phyloP scores from a whole-genome alignment of 2,797 vertebrate genomes.

The Pachyuromys duprasi region DNA sequence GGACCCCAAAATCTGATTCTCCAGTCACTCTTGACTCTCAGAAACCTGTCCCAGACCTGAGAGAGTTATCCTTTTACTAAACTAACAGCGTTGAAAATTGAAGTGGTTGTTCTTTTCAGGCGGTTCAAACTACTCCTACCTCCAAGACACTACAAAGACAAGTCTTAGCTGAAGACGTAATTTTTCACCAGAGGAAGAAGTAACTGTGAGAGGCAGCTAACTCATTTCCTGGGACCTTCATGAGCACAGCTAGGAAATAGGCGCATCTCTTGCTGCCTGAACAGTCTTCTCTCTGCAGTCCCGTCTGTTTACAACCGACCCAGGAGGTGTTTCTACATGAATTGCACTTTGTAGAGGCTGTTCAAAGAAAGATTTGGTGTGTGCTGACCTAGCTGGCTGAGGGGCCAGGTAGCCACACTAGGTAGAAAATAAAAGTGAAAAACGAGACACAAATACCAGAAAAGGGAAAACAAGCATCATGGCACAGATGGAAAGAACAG shows the following conservation, averaged over 20 bases:
- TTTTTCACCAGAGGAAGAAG: background rate
- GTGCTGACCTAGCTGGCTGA: background rate
- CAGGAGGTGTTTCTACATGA: background rate
- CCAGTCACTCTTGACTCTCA: background rate
- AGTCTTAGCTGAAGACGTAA: background rate
- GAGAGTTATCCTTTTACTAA: background rate
- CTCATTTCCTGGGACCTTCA: background rate
- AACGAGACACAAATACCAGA: background rate
- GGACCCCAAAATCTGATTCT: background rate
- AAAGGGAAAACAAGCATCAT: background rate
- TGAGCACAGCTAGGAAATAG: constrained; percentile 17
- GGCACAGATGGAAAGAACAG: too few species aligned
- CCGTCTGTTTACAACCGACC: background rate
- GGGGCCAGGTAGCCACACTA: background rate
- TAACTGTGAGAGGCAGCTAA: background rate
- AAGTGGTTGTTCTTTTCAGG: background rate
- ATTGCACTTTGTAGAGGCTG: background rate
- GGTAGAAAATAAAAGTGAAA: background rate
- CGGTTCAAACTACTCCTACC: background rate
- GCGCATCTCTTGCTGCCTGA: too few species aligned
- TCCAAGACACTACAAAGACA: background rate
- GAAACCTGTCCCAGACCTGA: background rate
- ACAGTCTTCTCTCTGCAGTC: background rate
- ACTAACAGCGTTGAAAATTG: background rate
- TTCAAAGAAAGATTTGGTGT: background rate